Base-by-base conservation (phyloP, 2,113 vertebrate species). In the Podarcis raffonei region DNA sequence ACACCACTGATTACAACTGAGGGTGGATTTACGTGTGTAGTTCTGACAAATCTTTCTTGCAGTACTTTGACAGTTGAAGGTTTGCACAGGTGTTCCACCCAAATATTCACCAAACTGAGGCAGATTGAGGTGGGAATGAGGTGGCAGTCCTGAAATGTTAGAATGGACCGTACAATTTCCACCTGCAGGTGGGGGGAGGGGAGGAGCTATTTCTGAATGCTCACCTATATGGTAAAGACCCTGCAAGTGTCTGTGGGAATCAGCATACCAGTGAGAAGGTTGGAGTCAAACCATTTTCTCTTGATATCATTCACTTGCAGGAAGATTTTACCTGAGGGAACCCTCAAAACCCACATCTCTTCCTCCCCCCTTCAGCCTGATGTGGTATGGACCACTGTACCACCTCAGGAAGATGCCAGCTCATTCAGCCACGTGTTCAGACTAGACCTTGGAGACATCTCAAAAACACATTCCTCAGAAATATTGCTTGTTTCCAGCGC, bases 11-110 rank as follows among this genome's bases (percentile, higher is more conserved):
- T 48, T 83, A 93, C 0, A 16, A 88, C 32, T 86, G 13, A 78
- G 81, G 25, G 87, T 76, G 78, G 69, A 88, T 68, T 76, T 85
- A 83, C 59, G 74, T 39, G 79, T 82, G 86, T 66, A 62, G 66
- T 87, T 87, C 72, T 75, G 32, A 37, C 72, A 88, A 32, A 75
- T 59, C 59, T 37, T 66, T 53, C 39, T 48, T n/a, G 16, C 3
- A 5, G 23, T 25, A 39, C 18, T 81, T 81, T 18, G 22, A 27
- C 6, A 9, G 25, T 37, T 39, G 68, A 66, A 35, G 11, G 11
- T 53, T 20, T 68, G 15, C 16, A 13, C 16, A 65, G 1, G 12
- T 18, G 37, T 35, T 13, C 30, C 53, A 7, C 53, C 81, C 7
- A 65, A 25, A 18, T 37, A 12, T 35, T 78, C 15, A 68, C n/a